These are phyloP conservation scores for Serinus canaria DNA, from an alignment of 2,113 vertebrate species.

Conservation along the genomic window DNA sequence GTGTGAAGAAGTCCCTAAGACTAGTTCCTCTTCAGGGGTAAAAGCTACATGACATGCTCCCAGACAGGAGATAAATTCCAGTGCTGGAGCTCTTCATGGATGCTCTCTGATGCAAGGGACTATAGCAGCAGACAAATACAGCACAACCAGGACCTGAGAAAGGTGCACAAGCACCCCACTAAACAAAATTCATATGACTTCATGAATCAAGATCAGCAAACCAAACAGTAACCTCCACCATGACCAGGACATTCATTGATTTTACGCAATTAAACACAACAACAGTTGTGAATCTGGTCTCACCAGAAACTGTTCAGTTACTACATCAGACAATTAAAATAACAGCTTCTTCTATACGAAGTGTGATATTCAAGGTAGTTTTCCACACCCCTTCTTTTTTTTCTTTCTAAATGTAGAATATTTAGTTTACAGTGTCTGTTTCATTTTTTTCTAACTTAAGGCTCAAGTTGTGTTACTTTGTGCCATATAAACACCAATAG, in stretches of 20 bases:
- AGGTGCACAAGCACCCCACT: not conserved
- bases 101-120: not conserved
- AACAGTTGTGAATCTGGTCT: not conserved
- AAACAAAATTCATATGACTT: not conserved
- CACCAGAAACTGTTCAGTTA: not conserved
- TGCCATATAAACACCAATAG: not conserved
- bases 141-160: not conserved
- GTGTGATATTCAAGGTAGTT: not conserved
- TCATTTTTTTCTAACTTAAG: not conserved
- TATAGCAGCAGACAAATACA: not conserved
- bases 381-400: not conserved
- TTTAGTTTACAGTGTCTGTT: not conserved
- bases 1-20: not conserved
- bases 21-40: not conserved
- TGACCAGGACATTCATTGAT: accelerated
- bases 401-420: not conserved
- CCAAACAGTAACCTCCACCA: not conserved
- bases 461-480: not conserved
- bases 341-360: not conserved
- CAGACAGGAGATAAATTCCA: not conserved
- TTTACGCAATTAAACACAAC: not conserved
- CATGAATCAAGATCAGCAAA: not conserved
- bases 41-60: not conserved
- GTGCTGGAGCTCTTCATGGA: not conserved
- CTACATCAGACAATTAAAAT: not conserved